A percentile compares a stretch with the other conserved stretches of the same genome.
Conservation (phyloP, 2,113 vertebrate genomes). For the Typhlomys cinereus region DNA sequence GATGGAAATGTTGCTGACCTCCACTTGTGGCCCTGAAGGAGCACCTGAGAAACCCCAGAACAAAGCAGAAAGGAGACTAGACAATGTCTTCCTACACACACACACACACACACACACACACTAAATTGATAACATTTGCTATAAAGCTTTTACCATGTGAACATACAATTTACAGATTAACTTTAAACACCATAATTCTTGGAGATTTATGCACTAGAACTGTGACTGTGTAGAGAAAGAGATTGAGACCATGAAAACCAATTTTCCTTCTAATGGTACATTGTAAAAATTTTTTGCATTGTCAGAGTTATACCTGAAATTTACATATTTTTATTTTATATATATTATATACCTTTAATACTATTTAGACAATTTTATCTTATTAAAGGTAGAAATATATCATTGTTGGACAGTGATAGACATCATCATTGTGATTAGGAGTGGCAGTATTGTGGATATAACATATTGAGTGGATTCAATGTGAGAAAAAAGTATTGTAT, state of each 20-base stretch:
- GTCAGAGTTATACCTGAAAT: not conserved
- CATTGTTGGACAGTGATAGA: not conserved
- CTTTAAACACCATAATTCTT: not conserved
- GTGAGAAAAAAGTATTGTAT: not conserved
- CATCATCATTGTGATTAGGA: not conserved
- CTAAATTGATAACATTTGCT: too few relatives aligned
- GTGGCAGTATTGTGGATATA: fast-evolving
- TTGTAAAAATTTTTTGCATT: too few relatives aligned
- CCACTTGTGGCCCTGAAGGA: too few relatives aligned
- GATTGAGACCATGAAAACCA: not conserved
- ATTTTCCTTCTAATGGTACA: not conserved
- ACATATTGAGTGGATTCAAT: not conserved
- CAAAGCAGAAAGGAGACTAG: too few relatives aligned
- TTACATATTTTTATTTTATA: not conserved
- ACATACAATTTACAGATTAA: not conserved
- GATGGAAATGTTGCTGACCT: too few relatives aligned
- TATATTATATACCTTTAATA: not conserved
- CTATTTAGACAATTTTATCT: not conserved
- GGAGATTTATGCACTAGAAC: not conserved
- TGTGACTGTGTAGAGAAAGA: not conserved
- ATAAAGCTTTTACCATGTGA: not conserved
- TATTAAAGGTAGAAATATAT: not conserved
- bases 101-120: too few relatives aligned
- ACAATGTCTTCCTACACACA: too few relatives aligned
- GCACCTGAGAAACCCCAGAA: too few relatives aligned